Base-by-base conservation (phyloP, 2,888 invertebrate species). In the Syrista parreyssii region DNA sequence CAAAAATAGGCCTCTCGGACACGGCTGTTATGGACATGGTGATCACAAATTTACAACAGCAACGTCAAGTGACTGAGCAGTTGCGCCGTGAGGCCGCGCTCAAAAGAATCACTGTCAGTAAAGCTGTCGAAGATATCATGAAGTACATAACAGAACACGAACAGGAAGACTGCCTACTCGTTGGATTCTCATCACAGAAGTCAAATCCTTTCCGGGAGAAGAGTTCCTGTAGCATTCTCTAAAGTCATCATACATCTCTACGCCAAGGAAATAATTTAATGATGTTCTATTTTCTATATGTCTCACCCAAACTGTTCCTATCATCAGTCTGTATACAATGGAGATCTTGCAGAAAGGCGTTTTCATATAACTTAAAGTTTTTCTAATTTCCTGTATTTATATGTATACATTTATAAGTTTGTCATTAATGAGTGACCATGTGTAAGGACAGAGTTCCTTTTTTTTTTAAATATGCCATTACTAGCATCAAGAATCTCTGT, bases 171-270 rank as follows among this genome's bases (percentile, higher is more conserved):
- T 98, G 96, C 88, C 94, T 98, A 74, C 94, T 98, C 82, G 97
- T 97, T 83, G 98, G 98, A 68, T 98, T 98, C 92, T 96, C 97
- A 82, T 97, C 96, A 85, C 98, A 98, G 91, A 97, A 98, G 91
- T 97, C 97, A 30, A 98, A 98, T 92, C 98, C 98, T 36, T 98
- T 98, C 93, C 95, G 98, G 84, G 98, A 98, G 92, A 98, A 98
- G 93, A 97, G 96, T 90, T 96, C 97, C 80, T 98, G 98, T 93
- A 94, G 94, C 86, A 93, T 98, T 86, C 93, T 98, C 84, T 98
- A 96, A 95, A 32, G 71, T 33, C 33, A 71, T 23, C 71, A 11
- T 71, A 0, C 31, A 31, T 71, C 71, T 31, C 71, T 33, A 15
- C 71, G 15, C 32, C 71, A 33, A 31, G 11, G 31, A n/a, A 71